Evolutionary conservation across 2,888 invertebrate genomes (phyloP).

Genomic region (Morpho helenor): DNA sequence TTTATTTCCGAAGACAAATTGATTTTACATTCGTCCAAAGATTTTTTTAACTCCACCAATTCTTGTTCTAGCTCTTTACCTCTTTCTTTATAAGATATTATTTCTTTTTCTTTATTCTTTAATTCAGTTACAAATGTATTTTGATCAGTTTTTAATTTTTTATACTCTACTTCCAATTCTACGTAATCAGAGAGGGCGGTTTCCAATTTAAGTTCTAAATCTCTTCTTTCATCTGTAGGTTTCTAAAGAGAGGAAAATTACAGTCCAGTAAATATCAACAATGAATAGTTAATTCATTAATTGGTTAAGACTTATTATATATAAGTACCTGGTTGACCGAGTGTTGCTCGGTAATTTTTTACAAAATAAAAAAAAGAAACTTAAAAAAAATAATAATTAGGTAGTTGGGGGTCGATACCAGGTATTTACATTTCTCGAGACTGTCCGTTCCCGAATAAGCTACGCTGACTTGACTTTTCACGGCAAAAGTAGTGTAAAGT

Average conservation of each 20-base stretch:
- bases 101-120: conserved; percentile 64
- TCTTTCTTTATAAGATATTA: conserved; percentile 60
- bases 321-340: too few species aligned
- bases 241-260: conserved; percentile 35
- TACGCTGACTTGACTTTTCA: too few species aligned
- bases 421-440: too few species aligned
- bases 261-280: too few species aligned
- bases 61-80: conserved; percentile 48
- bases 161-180: conserved; percentile 64
- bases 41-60: conserved; percentile 42
- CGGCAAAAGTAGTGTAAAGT: too few species aligned
- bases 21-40: conserved; percentile 52
- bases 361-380: too few species aligned
- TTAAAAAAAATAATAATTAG: too few species aligned
- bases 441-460: too few species aligned
- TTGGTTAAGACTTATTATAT: too few species aligned
- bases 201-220: conserved; percentile 76
- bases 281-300: too few species aligned
- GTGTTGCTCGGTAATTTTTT: too few species aligned
- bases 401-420: too few species aligned
- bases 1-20: conserved; percentile 55
- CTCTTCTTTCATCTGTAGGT: conserved; percentile 71
- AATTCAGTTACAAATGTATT: conserved; percentile 43
- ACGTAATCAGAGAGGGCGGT: conserved; percentile 73
- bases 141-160: conserved; percentile 44